phyloP scores from a whole-genome alignment of 1,140 invertebrate species.

The Drosophila sproati region DNA sequence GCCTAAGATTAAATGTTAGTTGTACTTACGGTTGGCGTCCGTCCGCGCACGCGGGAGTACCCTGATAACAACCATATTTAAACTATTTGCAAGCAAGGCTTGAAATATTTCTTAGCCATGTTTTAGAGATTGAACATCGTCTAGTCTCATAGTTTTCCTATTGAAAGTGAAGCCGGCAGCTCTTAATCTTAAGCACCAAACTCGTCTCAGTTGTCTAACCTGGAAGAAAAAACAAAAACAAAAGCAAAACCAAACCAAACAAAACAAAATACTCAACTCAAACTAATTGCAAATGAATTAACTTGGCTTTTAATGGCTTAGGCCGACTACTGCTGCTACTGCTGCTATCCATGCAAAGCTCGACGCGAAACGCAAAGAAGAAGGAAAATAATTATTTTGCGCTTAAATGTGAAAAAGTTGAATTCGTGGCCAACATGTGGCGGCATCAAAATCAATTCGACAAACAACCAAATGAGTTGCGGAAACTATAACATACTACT shows the following conservation, averaged over 20 bases:
- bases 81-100: not conserved
- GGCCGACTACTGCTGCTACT: conserved; percentile 4
- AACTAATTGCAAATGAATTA: conserved; percentile 82
- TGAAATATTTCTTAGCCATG: not conserved
- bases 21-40: too few species aligned
- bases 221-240: not conserved
- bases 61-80: too few species aligned
- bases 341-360: conserved; percentile 26
- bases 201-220: not conserved
- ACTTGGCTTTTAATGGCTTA: conserved; percentile 60
- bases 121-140: not conserved
- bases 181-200: conserved; percentile 5
- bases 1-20: too few species aligned
- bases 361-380: conserved; percentile 27
- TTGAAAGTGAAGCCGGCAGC: not conserved
- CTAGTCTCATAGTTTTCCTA: not conserved
- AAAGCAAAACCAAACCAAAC: not conserved
- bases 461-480: conserved; percentile 80
- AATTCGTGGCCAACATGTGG: conserved; percentile 37
- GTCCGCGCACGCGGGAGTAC: too few species aligned
- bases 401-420: conserved; percentile 36
- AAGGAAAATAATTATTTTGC: conserved; percentile 78
- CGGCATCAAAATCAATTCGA: conserved; percentile 78
- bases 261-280: conserved; percentile 32
- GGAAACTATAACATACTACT: conserved; percentile 80